phyloP scores from a whole-genome alignment of 1,140 invertebrate species.

The Brachionus paranguensis region DNA sequence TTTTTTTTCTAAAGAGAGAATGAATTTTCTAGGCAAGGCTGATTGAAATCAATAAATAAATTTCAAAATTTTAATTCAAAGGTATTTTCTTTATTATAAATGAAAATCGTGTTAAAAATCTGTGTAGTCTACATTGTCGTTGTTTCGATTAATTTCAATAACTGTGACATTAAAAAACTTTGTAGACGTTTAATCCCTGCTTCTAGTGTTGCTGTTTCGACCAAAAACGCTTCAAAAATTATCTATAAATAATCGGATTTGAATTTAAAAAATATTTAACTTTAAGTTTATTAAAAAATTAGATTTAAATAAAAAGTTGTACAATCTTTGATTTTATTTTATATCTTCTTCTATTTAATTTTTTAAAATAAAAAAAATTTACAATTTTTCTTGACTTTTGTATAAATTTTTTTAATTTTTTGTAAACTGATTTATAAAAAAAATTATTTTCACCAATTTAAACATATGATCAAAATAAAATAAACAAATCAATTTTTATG shows the following conservation, averaged over 20 bases:
- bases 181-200: background rate
- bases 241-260: background rate
- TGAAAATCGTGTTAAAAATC: background rate
- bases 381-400: no score
- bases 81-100: background rate
- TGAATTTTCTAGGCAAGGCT: background rate
- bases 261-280: background rate
- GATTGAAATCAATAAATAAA: background rate
- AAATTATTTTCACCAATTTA: background rate
- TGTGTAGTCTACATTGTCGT: background rate
- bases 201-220: background rate
- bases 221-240: background rate
- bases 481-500: background rate
- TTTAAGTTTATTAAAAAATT: no score
- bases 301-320: background rate
- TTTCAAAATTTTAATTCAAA: background rate
- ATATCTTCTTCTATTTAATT: no score
- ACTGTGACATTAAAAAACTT: background rate
- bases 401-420: no score
- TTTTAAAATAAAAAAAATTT: no score
- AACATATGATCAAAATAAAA: background rate
- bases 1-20: background rate
- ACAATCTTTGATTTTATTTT: background rate
- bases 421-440: background rate
- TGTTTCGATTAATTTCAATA: background rate